Conservation (phyloP, 2,797 vertebrate genomes). For the Bovichtus diacanthus region DNA sequence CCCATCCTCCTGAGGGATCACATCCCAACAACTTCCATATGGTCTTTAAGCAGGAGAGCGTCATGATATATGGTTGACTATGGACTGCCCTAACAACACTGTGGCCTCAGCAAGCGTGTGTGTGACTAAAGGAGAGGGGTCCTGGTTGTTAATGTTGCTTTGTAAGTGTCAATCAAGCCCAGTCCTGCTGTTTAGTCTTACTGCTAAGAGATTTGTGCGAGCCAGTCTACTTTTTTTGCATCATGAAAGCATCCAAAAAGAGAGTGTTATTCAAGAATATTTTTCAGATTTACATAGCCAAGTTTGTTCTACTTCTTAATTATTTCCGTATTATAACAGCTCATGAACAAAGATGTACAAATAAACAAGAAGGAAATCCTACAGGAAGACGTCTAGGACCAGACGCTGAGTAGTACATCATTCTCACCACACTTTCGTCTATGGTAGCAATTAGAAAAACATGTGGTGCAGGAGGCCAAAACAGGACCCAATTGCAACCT, state of each 20-base stretch:
- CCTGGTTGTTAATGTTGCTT: conserved; percentile 54
- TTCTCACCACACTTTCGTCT: conserved; percentile 66
- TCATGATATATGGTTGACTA: conserved; percentile 67
- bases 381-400: conserved; percentile 47
- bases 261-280: conserved; percentile 21
- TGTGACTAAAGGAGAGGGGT: conserved; percentile 22
- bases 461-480: conserved; percentile 72
- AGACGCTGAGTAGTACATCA: conserved; percentile 56
- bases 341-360: conserved; percentile 42
- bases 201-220: conserved; percentile 5
- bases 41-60: conserved; percentile 73
- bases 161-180: conserved; percentile 62
- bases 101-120: conserved; percentile 47
- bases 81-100: conserved; percentile 56
- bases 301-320: conserved; percentile 21
- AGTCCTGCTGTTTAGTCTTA: conserved; percentile 18
- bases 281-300: background rate
- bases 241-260: conserved; percentile 11
- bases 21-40: conserved; percentile 83
- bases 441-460: conserved; percentile 83
- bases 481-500: conserved; percentile 72
- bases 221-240: conserved; percentile 11
- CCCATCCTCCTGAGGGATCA: conserved; percentile 72
- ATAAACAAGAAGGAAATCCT: conserved; percentile 36
- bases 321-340: conserved; percentile 23